Base-by-base conservation (phyloP, 2,888 invertebrate genomes). In the Mimumesa dahlbomi region DNA sequence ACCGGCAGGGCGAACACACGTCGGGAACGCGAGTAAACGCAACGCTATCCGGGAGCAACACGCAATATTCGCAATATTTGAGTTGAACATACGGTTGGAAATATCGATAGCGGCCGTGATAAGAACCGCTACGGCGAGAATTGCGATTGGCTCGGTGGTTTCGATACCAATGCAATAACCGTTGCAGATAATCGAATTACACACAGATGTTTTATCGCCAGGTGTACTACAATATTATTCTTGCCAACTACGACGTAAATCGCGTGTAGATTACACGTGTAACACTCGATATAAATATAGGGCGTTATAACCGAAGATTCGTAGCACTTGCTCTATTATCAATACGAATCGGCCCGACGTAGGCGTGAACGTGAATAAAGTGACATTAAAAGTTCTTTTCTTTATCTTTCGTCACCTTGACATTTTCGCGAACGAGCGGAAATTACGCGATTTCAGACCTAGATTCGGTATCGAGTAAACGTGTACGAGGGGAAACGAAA, bases 151-250 rank as follows among this genome's bases (percentile, higher is more conserved):
- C 31, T 40, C 45, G 19, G 36, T 19, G 29, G n/a, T n/a, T 18
- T 56, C 59, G 69, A 71, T 69, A 73, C 48, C 38, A 58, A 66
- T 66, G 78, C 78, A 79, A 62, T 81, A 72, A 70, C 68, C 70
- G 69, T 81, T 54, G 67, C 66, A 64, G 70, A 81, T 81, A 78
- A 81, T 79, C 79, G 79, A 81, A 78, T 66, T 70, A 70, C 78
- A 56, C 67, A 54, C 70, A 61, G 53, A 64, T 68, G 58, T 45
- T 72, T 79, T 81, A 77, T 81, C 71, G 59, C 72, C 74, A 66
- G 66, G 70, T 78, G 70, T 80, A 77, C 53, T 50, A 43, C 64
- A 56, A 50, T 52, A 67, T 64, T 78, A 74, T 74, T 75, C 70
- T 38, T 29, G 46, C 42, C 61, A 61, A 50, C 43, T 48, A 38